Base-by-base conservation (phyloP, 2,888 invertebrate genomes). In the Eulithis prunata region DNA sequence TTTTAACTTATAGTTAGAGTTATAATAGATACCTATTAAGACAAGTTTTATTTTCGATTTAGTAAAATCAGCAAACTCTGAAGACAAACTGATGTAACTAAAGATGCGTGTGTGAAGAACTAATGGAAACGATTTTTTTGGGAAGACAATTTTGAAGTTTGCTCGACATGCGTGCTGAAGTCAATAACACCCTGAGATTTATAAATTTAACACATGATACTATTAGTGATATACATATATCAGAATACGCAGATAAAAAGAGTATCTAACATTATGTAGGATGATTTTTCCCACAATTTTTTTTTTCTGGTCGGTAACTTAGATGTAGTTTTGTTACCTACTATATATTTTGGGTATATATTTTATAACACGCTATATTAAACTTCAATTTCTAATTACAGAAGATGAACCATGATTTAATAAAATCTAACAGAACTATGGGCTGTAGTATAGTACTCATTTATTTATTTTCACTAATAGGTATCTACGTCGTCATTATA, bases 171-270 rank as follows among this genome's bases (percentile, higher is more conserved):
- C 58, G 21, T 21, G 49, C 11, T n/a, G 32, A 60, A 62, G 53
- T 71, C 78, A 84, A 86, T 88, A 90, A 89, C 90, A 90, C 90
- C 89, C 89, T 86, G 85, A 73, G 72, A 77, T 75, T 77, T 51
- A 67, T 38, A 57, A 59, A 78, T 78, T 21, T 21, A 82, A 71
- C 70, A 56, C 62, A 73, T 74, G 69, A 76, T 65, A 71, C 73
- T 72, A 75, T 75, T 76, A 74, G 75, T 75, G 75, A 78, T 74
- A 64, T 74, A 78, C 73, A 64, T 74, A 75, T 71, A 76, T 4
- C 11, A 76, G 76, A 78, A 78, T 73, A 78, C 47, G 46, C 57
- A 49, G 14, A 14, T 47, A 45, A 36, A 3, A 12, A 60, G 28
- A 53, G 75, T 49, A 32, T 3, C 2, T 32, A 21, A 49, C 21